Percentiles rank a stretch among this genome's conserved stretches.
Evolutionary conservation across 37 sponge, comb jelly and placozoan genomes (phyloP).

Genomic region (Axinella damicornis): DNA sequence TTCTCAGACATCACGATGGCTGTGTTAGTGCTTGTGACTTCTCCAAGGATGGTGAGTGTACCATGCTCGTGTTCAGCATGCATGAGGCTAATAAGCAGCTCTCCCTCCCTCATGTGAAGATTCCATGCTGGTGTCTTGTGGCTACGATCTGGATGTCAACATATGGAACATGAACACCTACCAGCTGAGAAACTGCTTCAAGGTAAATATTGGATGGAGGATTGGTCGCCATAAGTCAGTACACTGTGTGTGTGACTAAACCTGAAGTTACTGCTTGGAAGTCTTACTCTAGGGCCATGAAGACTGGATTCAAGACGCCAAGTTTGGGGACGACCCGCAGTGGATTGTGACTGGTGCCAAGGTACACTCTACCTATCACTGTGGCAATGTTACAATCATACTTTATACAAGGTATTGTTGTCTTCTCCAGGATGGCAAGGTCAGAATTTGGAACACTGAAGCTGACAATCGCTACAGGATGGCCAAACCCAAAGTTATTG

Average conservation of each 20-base stretch:
- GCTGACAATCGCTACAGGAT: neutral
- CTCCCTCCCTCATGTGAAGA: constrained; percentile 5
- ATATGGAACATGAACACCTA: constrained; percentile 59
- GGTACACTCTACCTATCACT: constrained; percentile 21
- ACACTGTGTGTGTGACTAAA: too few species aligned
- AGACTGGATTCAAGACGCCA: constrained; percentile 66
- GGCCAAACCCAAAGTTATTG: constrained; percentile 2
- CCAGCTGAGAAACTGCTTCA: constrained; percentile 31
- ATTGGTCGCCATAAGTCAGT: too few species aligned
- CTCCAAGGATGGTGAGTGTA: constrained; percentile 77
- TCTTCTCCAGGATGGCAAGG: constrained; percentile 35
- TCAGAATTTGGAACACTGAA: constrained; percentile 71
- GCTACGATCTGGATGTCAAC: constrained; percentile 67
- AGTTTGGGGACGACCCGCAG: constrained; percentile 39
- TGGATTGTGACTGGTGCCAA: constrained; percentile 58
- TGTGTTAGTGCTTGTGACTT: constrained; percentile 89
- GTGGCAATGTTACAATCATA: neutral
- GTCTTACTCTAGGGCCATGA: constrained; percentile 62
- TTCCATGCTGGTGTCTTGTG: constrained; percentile 63
- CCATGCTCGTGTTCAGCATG: neutral
- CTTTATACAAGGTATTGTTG: neutral
- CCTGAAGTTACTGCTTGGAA: too few species aligned
- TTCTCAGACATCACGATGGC: constrained; percentile 86
- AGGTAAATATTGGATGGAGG: neutral
- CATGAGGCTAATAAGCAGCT: neutral